Evolutionary conservation across 2,888 invertebrate genomes (phyloP).

Genomic region (Amphimallon solstitiale): DNA sequence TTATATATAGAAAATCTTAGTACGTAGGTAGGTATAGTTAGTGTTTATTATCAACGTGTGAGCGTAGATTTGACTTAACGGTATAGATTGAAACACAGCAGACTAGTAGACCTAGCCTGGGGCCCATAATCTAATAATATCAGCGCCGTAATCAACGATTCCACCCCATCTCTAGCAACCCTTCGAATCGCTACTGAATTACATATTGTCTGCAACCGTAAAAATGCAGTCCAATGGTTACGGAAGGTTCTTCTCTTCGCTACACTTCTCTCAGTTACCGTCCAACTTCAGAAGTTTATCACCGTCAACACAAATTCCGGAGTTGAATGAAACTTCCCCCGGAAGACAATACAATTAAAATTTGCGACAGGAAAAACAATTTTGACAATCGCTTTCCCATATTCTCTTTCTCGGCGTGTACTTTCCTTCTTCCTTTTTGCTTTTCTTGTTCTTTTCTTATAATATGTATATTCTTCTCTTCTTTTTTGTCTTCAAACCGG

Average conservation of each 20-base stretch:
- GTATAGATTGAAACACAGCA: constrained; percentile 34
- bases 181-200: constrained; percentile 49
- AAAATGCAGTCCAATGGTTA: constrained; percentile 52
- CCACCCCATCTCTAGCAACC: constrained; percentile 47
- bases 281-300: constrained; percentile 48
- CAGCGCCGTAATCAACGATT: constrained; percentile 58
- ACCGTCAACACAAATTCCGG: constrained; percentile 50
- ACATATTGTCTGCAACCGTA: constrained; percentile 52
- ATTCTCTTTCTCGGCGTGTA: background rate
- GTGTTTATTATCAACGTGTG: constrained; percentile 45
- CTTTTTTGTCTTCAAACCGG: background rate
- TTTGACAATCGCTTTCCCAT: constrained; percentile 41
- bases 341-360: constrained; percentile 50
- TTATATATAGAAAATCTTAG: too few relatives aligned
- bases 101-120: constrained; percentile 44
- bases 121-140: constrained; percentile 59
- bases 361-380: constrained; percentile 51
- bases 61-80: constrained; percentile 36
- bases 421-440: background rate
- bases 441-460: background rate
- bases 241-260: constrained; percentile 33
- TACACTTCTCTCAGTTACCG: constrained; percentile 45
- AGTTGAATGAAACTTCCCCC: constrained; percentile 47
- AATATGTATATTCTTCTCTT: too few relatives aligned
- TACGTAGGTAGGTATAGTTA: too few relatives aligned